phyloP scores from a whole-genome alignment of 2,113 vertebrate genomes.

The Leucosticte australis region DNA sequence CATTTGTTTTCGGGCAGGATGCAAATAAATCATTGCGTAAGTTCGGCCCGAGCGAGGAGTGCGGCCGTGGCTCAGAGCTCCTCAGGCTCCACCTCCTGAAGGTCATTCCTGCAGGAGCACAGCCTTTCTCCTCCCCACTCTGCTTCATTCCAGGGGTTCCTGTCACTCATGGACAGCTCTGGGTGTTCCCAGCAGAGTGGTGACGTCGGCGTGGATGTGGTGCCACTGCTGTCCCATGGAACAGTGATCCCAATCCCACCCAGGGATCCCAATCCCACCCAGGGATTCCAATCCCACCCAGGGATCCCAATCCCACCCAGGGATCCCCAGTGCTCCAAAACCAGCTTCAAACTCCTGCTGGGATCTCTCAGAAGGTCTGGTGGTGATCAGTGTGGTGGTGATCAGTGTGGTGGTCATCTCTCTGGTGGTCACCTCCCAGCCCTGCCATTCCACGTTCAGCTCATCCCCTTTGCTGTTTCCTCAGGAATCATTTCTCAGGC shows the following conservation, averaged over 20 bases:
- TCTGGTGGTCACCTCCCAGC: neutral
- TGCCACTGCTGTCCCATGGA: neutral
- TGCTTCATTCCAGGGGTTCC: neutral
- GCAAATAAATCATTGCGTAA: conserved; percentile 68
- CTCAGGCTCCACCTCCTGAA: conserved; percentile 11
- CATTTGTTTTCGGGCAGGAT: conserved; percentile 66
- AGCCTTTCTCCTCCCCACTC: neutral
- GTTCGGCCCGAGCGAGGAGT: neutral
- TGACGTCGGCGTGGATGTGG: accelerated
- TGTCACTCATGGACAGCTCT: neutral
- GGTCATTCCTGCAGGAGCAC: neutral
- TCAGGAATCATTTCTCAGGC: accelerated
- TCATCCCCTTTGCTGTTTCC: neutral
- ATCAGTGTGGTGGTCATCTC: neutral
- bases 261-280: too few species aligned
- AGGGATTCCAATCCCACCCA: too few species aligned
- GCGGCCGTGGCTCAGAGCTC: neutral
- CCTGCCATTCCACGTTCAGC: neutral
- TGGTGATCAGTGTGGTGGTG: neutral
- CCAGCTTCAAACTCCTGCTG: neutral
- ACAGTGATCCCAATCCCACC: accelerated
- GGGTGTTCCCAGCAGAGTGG: accelerated
- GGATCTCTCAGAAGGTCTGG: accelerated
- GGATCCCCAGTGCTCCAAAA: neutral
- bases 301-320: too few species aligned